These are phyloP conservation scores for Bimastos eiseni DNA, from an alignment of 2,888 invertebrate species.

Conservation along the genomic window DNA sequence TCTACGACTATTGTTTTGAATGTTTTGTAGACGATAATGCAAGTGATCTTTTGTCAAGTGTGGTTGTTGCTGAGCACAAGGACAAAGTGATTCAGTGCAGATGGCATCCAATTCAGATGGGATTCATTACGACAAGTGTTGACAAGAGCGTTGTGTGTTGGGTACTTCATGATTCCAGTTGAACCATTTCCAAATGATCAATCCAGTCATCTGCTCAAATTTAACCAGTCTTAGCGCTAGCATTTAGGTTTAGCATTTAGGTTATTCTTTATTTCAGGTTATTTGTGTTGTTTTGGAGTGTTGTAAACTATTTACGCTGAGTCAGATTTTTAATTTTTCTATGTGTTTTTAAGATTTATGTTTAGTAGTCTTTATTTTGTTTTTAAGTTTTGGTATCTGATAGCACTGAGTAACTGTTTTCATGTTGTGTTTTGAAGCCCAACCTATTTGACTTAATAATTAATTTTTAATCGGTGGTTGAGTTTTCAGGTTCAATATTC, in stretches of 20 bases:
- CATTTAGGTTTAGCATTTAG: background rate
- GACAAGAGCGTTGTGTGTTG: background rate
- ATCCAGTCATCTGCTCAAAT: slow-evolving; percentile 13
- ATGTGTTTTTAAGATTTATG: background rate
- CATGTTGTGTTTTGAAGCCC: background rate
- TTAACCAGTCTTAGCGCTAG: too few species aligned
- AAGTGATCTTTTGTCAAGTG: background rate
- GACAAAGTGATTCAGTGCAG: slow-evolving; percentile 26
- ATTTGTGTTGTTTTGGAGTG: background rate
- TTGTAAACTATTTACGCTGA: background rate
- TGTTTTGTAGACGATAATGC: slow-evolving; percentile 7
- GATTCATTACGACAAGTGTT: background rate
- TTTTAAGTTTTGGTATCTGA: background rate
- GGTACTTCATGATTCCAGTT: background rate
- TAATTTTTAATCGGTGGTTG: background rate
- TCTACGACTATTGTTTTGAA: too few species aligned
- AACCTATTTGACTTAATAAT: background rate
- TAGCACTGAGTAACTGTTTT: background rate
- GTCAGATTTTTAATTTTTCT: background rate
- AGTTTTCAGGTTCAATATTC: background rate
- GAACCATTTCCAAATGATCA: background rate
- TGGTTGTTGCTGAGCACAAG: slow-evolving; percentile 9
- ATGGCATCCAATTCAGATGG: background rate
- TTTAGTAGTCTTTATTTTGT: background rate
- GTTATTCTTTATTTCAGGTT: background rate